Evolutionary conservation across 2,888 invertebrate species (phyloP).

Genomic region (Tachina grossa): DNA sequence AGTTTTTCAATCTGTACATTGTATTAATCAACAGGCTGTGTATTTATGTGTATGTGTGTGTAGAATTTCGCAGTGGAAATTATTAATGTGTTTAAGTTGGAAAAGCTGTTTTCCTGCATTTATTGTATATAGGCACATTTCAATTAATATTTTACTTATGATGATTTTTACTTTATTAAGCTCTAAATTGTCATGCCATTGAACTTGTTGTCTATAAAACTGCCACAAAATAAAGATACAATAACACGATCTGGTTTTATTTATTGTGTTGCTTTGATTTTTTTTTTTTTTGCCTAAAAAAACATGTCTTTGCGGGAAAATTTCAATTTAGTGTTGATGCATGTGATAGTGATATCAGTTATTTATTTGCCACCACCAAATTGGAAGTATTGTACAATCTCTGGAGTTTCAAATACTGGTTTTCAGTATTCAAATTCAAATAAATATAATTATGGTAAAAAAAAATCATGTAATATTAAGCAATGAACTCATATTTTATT

Average conservation of each 20-base stretch:
- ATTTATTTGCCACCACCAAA: background rate
- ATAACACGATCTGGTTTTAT: conserved; percentile 54
- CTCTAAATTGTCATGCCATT: conserved; percentile 76
- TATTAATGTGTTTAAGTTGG: conserved; percentile 64
- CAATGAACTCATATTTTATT: background rate
- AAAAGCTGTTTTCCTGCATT: conserved; percentile 73
- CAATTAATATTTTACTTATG: conserved; percentile 73
- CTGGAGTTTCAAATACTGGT: background rate
- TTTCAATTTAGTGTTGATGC: conserved; percentile 3
- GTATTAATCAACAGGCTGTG: conserved; percentile 6
- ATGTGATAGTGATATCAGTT: conserved; percentile 13
- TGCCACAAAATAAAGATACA: conserved; percentile 7
- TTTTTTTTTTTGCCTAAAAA: background rate
- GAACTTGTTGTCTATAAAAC: conserved; percentile 75
- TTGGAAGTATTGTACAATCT: background rate
- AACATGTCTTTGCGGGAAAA: conserved; percentile 44
- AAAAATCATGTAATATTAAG: background rate
- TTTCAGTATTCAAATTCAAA: conserved; percentile 4
- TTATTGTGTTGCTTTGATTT: background rate
- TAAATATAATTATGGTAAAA: background rate
- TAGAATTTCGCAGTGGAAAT: conserved; percentile 7
- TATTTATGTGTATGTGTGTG: too few species aligned
- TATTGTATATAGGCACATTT: conserved; percentile 65
- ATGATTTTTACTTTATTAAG: conserved; percentile 72
- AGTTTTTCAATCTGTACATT: conserved; percentile 8